Percentiles rank a stretch among this genome's conserved stretches.
Evolutionary conservation across 2,113 vertebrate species (phyloP).

Genomic region (Lepus americanus): DNA sequence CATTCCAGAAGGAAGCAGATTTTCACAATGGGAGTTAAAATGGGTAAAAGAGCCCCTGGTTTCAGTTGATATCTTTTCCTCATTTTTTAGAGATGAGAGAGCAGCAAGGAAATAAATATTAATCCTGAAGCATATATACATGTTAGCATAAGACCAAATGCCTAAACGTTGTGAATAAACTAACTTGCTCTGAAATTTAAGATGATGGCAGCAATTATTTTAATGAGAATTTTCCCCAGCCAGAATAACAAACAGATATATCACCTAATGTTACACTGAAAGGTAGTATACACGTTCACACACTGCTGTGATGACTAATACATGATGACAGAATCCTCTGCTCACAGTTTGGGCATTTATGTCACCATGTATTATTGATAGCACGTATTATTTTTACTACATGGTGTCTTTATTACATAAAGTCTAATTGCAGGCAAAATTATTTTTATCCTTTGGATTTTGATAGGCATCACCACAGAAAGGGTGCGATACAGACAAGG

Average conservation of each 20-base stretch:
- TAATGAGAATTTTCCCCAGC: slow-evolving; percentile 80
- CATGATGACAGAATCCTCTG: slow-evolving; percentile 80
- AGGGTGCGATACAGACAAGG: slow-evolving; percentile 63
- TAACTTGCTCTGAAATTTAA: slow-evolving; percentile 78
- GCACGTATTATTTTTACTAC: slow-evolving; percentile 84
- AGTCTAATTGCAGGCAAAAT: slow-evolving; percentile 84
- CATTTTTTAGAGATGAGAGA: slow-evolving; percentile 57
- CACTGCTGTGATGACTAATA: slow-evolving; percentile 77
- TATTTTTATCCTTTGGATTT: slow-evolving; percentile 77
- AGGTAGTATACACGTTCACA: slow-evolving; percentile 23
- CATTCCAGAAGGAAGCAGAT: slow-evolving; percentile 55
- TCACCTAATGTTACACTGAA: slow-evolving; percentile 67
- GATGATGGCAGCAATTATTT: slow-evolving; percentile 81
- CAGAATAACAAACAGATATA: slow-evolving; percentile 77
- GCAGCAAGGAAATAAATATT: slow-evolving; percentile 68
- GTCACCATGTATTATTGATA: slow-evolving; percentile 83
- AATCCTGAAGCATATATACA: slow-evolving; percentile 53
- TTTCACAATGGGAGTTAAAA: neutral
- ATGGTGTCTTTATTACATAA: slow-evolving; percentile 74
- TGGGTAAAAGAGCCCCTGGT: neutral
- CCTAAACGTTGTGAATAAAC: slow-evolving; percentile 60
- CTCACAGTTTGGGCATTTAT: slow-evolving; percentile 79
- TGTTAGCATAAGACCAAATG: slow-evolving; percentile 28
- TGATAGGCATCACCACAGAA: slow-evolving; percentile 81
- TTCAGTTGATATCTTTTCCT: slow-evolving; percentile 64